A percentile compares a stretch with the other conserved stretches of the same genome.
Conservation (phyloP, 1,140 invertebrate species). For the Drosophila quadrilineata region DNA sequence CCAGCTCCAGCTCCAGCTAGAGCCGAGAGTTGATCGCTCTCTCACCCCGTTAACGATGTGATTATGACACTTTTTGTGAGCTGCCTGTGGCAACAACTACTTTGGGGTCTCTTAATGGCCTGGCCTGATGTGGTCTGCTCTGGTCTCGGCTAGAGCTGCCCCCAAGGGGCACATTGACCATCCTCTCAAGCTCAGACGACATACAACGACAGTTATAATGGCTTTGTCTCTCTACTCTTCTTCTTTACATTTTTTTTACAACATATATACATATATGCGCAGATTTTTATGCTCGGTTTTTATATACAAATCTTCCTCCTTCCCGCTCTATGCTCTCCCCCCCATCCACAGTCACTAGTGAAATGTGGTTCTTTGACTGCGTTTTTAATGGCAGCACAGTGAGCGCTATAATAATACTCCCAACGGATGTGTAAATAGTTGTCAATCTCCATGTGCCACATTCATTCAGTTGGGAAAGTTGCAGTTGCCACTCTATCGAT, state of each 20-base stretch:
- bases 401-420: conserved; percentile 27
- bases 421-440: conserved; percentile 64
- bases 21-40: too few species aligned
- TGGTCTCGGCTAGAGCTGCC: neutral
- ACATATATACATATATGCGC: too few species aligned
- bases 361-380: conserved; percentile 46
- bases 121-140: conserved; percentile 33
- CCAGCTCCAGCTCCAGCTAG: too few species aligned
- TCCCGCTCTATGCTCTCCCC: too few species aligned
- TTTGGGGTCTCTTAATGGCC: conserved; percentile 66
- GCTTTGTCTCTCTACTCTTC: conserved; percentile 30
- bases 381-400: conserved; percentile 7
- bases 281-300: too few species aligned
- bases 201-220: conserved; percentile 69
- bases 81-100: conserved; percentile 39
- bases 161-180: conserved; percentile 33
- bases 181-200: conserved; percentile 10
- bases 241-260: conserved; percentile 15
- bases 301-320: too few species aligned
- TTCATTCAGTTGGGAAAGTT: conserved; percentile 8
- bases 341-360: neutral
- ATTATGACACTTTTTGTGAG: conserved; percentile 76
- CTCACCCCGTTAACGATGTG: conserved; percentile 55
- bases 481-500: conserved; percentile 7
- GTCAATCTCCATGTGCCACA: conserved; percentile 20